phyloP scores from a whole-genome alignment of 2,888 invertebrate species.

The Thymelicus lineola region DNA sequence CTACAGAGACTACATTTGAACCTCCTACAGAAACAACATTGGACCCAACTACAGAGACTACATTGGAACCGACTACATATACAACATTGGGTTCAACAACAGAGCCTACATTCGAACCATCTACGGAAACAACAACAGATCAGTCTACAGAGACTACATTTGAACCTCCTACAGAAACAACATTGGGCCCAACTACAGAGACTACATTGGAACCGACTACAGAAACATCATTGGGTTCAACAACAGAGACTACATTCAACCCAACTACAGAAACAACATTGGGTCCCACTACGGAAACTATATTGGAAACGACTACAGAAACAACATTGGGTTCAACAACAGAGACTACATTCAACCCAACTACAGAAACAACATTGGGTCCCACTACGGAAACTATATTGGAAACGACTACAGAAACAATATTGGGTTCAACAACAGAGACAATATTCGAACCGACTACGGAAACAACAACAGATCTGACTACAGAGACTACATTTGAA shows the following conservation, averaged over 20 bases:
- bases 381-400: not conserved
- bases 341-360: not conserved
- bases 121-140: not conserved
- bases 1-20: not conserved
- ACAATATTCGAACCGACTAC: not conserved
- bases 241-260: not conserved
- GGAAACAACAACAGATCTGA: not conserved
- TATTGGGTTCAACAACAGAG: not conserved
- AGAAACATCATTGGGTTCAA: not conserved
- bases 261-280: not conserved
- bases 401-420: not conserved
- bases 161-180: not conserved
- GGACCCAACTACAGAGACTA: too few relatives aligned
- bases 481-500: not conserved
- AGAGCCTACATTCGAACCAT: not conserved
- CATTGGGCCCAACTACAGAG: not conserved
- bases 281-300: not conserved
- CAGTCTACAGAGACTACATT: not conserved
- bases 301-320: not conserved
- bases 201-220: not conserved
- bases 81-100: not conserved
- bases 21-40: not conserved
- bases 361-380: not conserved
- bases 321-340: not conserved
- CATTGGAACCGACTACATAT: conserved; percentile 7